Percentiles rank a stretch among this genome's conserved stretches.
Conservation (phyloP, 1,140 invertebrate species). For the Sipha flava region DNA sequence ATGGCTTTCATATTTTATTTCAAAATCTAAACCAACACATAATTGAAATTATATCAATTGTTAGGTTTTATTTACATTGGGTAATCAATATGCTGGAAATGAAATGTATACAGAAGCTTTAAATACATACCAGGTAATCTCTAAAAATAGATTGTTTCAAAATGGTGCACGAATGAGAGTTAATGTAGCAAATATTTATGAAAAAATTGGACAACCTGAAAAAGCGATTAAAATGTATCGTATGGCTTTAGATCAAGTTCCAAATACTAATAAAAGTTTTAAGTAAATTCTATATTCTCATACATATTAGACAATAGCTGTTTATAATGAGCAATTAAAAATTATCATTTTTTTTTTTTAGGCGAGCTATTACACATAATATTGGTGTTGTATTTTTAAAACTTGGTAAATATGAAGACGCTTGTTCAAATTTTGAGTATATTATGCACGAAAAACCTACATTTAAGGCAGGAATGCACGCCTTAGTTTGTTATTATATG, state of each 20-base stretch:
- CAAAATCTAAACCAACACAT: neutral
- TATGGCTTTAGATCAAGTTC: conserved; percentile 93
- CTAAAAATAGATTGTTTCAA: conserved; percentile 75
- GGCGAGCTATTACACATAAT: conserved; percentile 97
- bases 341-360: conserved; percentile 43
- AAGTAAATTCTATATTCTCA: no score
- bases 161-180: conserved; percentile 86
- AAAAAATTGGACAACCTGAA: conserved; percentile 83
- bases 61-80: conserved; percentile 88
- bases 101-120: conserved; percentile 93
- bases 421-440: conserved; percentile 92
- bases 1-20: neutral
- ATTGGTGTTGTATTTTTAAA: conserved; percentile 92
- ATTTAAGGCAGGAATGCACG: conserved; percentile 78
- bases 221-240: conserved; percentile 96
- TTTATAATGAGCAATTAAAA: neutral
- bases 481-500: conserved; percentile 88
- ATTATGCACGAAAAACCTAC: conserved; percentile 93
- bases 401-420: conserved; percentile 93
- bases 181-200: conserved; percentile 98
- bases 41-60: neutral
- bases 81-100: conserved; percentile 84
- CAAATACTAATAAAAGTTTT: conserved; percentile 80
- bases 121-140: conserved; percentile 86
- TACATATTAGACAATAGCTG: no score